Conservation (phyloP, 2,888 invertebrate genomes). For the Lepidochitona cinerea region DNA sequence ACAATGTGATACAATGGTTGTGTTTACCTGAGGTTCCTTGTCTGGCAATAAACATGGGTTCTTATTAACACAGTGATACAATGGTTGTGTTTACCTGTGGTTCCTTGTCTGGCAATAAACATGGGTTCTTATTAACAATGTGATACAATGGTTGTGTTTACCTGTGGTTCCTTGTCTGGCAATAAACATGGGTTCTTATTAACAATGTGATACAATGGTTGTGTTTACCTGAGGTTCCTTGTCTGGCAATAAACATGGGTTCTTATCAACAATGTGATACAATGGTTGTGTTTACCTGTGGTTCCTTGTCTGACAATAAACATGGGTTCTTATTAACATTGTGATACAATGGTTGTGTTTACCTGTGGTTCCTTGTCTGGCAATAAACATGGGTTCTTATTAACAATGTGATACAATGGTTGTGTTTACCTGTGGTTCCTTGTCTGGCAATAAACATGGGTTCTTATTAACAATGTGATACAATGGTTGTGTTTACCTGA, state of each 20-base stretch:
- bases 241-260: background rate
- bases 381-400: background rate
- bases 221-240: background rate
- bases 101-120: too few relatives aligned
- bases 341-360: background rate
- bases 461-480: background rate
- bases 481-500: too few relatives aligned
- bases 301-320: too few relatives aligned
- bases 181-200: background rate
- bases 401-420: too few relatives aligned
- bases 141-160: background rate
- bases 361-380: background rate
- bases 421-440: background rate
- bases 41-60: background rate
- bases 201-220: too few relatives aligned
- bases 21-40: background rate
- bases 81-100: background rate
- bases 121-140: background rate
- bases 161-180: background rate
- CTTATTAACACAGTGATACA: too few relatives aligned
- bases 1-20: too few relatives aligned
- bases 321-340: background rate
- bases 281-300: background rate
- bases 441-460: background rate
- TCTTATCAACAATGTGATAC: background rate